Evolutionary conservation across 37 sponge, comb jelly and placozoan species (phyloP).

Genomic region (Mnemiopsis leidyi): DNA sequence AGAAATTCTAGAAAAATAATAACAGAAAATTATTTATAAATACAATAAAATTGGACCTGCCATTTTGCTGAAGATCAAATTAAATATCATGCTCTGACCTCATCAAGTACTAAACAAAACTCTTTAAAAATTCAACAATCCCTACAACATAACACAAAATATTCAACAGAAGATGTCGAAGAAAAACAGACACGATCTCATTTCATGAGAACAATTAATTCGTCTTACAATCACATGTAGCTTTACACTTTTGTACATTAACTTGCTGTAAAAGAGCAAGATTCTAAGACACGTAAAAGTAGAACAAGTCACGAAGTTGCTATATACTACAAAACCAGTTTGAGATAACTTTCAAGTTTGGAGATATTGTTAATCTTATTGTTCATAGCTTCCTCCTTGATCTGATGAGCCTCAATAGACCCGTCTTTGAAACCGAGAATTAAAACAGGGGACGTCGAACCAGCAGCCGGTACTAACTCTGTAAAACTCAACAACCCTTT

Average conservation of each 20-base stretch:
- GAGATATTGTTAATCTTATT: constrained; percentile 9
- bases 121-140: background rate
- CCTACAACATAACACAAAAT: background rate
- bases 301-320: background rate
- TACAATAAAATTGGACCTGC: constrained; percentile 41
- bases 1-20: background rate
- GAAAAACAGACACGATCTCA: no score
- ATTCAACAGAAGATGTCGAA: no score
- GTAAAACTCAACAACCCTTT: constrained; percentile 33
- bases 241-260: no score
- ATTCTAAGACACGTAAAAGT: background rate
- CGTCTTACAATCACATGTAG: no score
- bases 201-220: no score
- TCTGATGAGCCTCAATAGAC: constrained; percentile 36
- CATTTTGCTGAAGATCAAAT: constrained; percentile 26
- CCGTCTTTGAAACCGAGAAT: constrained; percentile 40
- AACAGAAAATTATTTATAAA: constrained; percentile 43
- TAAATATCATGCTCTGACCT: background rate
- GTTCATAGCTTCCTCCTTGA: constrained; percentile 45
- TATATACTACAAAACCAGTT: constrained; percentile 33
- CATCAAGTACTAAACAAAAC: background rate
- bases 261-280: no score
- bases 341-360: constrained; percentile 6
- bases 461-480: constrained; percentile 32
- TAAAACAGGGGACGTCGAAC: background rate